Evolutionary conservation across 2,888 invertebrate genomes (phyloP), one percentile per base, ranked within the genome.

Genomic region (Apamea anceps): DNA sequence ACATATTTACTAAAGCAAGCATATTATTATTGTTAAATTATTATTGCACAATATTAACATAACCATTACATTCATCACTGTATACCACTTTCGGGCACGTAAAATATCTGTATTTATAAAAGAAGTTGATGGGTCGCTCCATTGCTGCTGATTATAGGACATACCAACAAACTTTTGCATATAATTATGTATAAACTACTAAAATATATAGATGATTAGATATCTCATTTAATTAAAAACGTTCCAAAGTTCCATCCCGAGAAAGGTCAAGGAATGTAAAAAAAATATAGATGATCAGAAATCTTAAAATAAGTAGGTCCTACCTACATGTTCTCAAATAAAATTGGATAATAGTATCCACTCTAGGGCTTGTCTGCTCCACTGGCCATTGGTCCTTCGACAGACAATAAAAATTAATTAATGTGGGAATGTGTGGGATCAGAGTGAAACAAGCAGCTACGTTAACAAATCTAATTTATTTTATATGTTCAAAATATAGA

Each of bases 1-100:
- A 13, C 5, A 1, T 10, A 15, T 13, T 18, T 12, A n/a, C 7
- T 1, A 2, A 12, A 1, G n/a, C 7, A 37, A 0, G 1, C 8
- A 37, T 51, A n/a, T 60, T 2, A 21, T 21, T 5, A 32, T 18
- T 25, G 1, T 28, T 12, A 7, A 32, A 65, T 15, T 67, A 71
- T 74, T 72, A 73, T 78, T 81, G 85, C 88, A 77, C 77, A 85
- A 85, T 88, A 65, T 85, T 85, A 72, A 8, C 21, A 60, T 63
- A 82, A 57, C 12, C n/a, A 25, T n/a, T 42, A 54, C n/a, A 51
- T 67, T 25, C 21, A 37, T 54, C 13, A 45, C 0, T 66, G 8
- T n/a, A 68, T 21, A 10, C 15, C 10, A 37, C 6, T 71, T 76
- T 62, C 6, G 7, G 12, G 15, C 32, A 48, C 15, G 13, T 48